Conservation (phyloP, 2,797 vertebrate genomes). For the Kryptopterus vitreolus region DNA sequence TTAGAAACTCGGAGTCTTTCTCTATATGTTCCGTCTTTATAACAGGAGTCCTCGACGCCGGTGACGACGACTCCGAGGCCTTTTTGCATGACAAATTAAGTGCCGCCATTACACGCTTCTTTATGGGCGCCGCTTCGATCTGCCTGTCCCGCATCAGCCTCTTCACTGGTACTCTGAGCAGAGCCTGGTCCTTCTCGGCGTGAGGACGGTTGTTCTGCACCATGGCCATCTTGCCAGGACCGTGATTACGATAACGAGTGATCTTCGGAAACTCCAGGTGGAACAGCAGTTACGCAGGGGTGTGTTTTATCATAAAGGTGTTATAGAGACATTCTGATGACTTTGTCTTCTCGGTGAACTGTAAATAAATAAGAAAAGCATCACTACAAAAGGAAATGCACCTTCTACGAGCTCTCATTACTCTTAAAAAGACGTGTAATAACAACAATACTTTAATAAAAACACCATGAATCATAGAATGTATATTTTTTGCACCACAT, state of each 20-base stretch:
- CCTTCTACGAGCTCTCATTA: background rate
- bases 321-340: constrained; percentile 46
- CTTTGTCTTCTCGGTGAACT: constrained; percentile 24
- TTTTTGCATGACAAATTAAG: constrained; percentile 75
- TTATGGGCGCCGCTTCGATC: constrained; percentile 80
- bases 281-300: constrained; percentile 24
- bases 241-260: constrained; percentile 1
- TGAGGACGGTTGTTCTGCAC: constrained; percentile 76
- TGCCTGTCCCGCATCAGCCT: constrained; percentile 74
- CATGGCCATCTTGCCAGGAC: constrained; percentile 69
- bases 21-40: constrained; percentile 90
- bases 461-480: background rate
- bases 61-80: constrained; percentile 15
- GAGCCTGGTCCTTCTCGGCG: constrained; percentile 75
- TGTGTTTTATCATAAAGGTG: constrained; percentile 34
- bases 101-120: constrained; percentile 89
- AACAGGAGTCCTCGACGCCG: constrained; percentile 74
- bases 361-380: constrained; percentile 18
- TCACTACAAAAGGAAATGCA: background rate
- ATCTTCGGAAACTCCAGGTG: constrained; percentile 29
- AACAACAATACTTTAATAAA: background rate
- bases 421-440: background rate
- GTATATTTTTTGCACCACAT: background rate
- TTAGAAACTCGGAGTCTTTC: constrained; percentile 63
- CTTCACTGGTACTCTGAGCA: constrained; percentile 77